phyloP scores from a whole-genome alignment of 2,113 vertebrate species.

The Neodontobutis hainanensis region DNA sequence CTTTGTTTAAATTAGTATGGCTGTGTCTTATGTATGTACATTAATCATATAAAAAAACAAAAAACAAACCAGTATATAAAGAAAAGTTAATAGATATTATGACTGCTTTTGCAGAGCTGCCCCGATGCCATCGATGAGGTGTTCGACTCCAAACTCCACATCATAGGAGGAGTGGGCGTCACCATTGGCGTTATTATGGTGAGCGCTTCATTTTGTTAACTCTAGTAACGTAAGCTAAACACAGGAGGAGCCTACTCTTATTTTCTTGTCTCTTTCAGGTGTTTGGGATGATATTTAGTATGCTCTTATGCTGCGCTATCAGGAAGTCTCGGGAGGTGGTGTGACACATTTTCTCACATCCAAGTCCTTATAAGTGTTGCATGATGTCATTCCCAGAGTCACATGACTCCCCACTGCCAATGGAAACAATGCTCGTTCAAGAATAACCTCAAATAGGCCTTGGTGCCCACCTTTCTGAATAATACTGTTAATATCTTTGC shows the following conservation, averaged over 20 bases:
- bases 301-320: slow-evolving; percentile 93
- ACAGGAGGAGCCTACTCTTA: no score
- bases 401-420: slow-evolving; percentile 62
- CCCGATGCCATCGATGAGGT: slow-evolving; percentile 82
- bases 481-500: slow-evolving; percentile 12
- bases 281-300: slow-evolving; percentile 96
- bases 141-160: slow-evolving; percentile 87
- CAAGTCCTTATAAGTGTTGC: slow-evolving; percentile 63
- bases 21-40: no score
- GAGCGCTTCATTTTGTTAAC: slow-evolving; percentile 39
- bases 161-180: slow-evolving; percentile 89
- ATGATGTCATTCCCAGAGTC: slow-evolving; percentile 72
- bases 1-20: no score
- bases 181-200: slow-evolving; percentile 90
- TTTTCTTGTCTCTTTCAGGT: slow-evolving; percentile 73
- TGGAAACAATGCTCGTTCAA: slow-evolving; percentile 57
- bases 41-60: no score
- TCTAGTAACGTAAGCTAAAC: no score
- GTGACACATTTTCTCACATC: slow-evolving; percentile 59
- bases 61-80: no score
- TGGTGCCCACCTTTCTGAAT: slow-evolving; percentile 38
- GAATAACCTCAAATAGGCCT: slow-evolving; percentile 28
- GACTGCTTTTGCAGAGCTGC: slow-evolving; percentile 79
- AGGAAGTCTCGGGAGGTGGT: slow-evolving; percentile 91
- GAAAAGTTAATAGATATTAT: slow-evolving; percentile 9